A percentile compares a stretch with the other conserved stretches of the same genome.
Conservation (phyloP, 1,140 invertebrate species). For the Scaptodrosophila lebanonensis region DNA sequence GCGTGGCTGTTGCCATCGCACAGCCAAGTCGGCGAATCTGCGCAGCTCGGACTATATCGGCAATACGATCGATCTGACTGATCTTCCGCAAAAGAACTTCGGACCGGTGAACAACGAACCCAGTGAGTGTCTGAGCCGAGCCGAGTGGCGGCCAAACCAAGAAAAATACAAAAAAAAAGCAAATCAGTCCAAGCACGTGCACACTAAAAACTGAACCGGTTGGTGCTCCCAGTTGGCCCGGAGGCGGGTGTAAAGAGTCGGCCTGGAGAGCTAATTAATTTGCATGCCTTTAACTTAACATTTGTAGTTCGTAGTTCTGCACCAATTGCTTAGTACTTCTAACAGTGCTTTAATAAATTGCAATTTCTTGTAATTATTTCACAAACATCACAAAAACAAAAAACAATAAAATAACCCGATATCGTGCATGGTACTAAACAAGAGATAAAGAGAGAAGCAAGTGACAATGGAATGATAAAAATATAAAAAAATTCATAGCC, state of each 20-base stretch:
- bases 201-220: slow-evolving; percentile 31
- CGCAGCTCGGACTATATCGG: slow-evolving; percentile 72
- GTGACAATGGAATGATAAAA: slow-evolving; percentile 11
- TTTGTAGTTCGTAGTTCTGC: slow-evolving; percentile 25
- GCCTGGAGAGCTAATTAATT: slow-evolving; percentile 46
- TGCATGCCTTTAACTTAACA: slow-evolving; percentile 47
- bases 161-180: slow-evolving; percentile 17
- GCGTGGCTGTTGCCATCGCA: slow-evolving; percentile 91
- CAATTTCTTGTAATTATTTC: slow-evolving; percentile 20
- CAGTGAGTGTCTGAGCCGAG: slow-evolving; percentile 81
- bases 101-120: slow-evolving; percentile 86
- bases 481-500: slow-evolving; percentile 36
- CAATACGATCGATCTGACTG: slow-evolving; percentile 75
- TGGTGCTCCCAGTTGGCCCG: too few relatives aligned
- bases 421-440: slow-evolving; percentile 28
- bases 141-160: slow-evolving; percentile 32
- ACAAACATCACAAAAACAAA: slow-evolving; percentile 39
- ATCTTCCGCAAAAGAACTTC: slow-evolving; percentile 78
- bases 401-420: slow-evolving; percentile 15
- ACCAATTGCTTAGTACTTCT: slow-evolving; percentile 15
- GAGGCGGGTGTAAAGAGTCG: too few relatives aligned
- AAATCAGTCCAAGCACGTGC: slow-evolving; percentile 57
- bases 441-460: slow-evolving; percentile 23
- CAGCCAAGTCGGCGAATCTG: slow-evolving; percentile 84
- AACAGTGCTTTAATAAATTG: slow-evolving; percentile 46